phyloP scores from a whole-genome alignment of 2,113 vertebrate species.

The Ptilonorhynchus violaceus region DNA sequence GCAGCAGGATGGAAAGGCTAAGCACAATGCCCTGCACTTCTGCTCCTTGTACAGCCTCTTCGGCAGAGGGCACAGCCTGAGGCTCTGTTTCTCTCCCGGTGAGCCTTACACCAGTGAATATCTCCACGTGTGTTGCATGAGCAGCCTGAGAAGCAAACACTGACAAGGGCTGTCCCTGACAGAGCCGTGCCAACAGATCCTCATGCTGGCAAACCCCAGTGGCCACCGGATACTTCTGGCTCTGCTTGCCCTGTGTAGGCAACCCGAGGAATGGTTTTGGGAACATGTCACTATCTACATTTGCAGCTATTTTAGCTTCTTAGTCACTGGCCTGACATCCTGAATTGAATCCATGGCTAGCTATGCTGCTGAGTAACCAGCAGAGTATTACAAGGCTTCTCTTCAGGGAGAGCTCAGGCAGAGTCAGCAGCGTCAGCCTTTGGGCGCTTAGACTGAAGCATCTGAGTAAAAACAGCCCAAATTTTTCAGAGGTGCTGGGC shows the following conservation, averaged over 20 bases:
- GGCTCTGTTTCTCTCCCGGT: neutral
- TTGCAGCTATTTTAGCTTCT: slow-evolving; percentile 31
- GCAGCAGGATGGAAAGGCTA: neutral
- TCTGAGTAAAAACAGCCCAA: neutral
- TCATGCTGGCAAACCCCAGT: neutral
- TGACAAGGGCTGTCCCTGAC: neutral
- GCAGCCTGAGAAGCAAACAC: neutral
- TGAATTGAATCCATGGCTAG: neutral
- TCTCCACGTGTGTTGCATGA: neutral
- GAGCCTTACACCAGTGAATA: neutral
- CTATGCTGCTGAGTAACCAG: neutral
- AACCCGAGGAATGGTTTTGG: neutral
- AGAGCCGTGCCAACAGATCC: neutral
- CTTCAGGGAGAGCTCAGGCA: neutral
- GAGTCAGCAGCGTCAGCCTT: neutral
- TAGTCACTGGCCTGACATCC: slow-evolving; percentile 6
- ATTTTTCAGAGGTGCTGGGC: neutral
- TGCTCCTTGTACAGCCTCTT: neutral
- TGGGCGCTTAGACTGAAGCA: neutral
- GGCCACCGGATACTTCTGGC: neutral
- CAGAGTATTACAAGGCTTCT: neutral
- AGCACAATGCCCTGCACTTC: neutral
- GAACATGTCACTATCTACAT: neutral
- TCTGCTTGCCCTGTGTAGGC: fast-evolving
- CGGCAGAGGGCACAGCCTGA: neutral